A percentile compares a stretch with the other conserved stretches of the same genome.
Evolutionary conservation across 2,888 invertebrate species (phyloP).

Genomic region (Drosophila parthenogenetica): DNA sequence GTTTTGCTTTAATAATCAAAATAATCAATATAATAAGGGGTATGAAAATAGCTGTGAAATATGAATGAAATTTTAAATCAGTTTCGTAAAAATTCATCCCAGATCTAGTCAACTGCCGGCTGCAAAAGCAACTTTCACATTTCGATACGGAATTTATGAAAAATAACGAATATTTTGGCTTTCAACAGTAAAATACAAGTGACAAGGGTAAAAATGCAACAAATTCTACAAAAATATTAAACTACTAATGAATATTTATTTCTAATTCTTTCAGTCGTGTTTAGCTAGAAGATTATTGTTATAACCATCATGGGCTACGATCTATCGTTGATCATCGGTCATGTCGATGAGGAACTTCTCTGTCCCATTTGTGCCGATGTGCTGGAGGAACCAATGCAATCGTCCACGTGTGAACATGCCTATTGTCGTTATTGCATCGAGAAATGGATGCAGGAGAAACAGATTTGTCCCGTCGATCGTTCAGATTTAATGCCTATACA

Average conservation of each 20-base stretch:
- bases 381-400: slow-evolving; percentile 65
- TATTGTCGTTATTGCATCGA: slow-evolving; percentile 62
- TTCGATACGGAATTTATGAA: slow-evolving; percentile 60
- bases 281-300: background rate
- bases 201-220: slow-evolving; percentile 16
- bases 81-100: slow-evolving; percentile 15
- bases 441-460: slow-evolving; percentile 63
- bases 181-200: slow-evolving; percentile 28
- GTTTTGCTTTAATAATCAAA: slow-evolving; percentile 1
- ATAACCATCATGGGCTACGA: slow-evolving; percentile 62
- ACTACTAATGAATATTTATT: no score
- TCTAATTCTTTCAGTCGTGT: background rate
- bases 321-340: slow-evolving; percentile 50
- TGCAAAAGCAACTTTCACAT: slow-evolving; percentile 29
- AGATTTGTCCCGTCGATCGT: slow-evolving; percentile 65
- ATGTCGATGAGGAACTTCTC: slow-evolving; percentile 66
- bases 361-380: slow-evolving; percentile 68
- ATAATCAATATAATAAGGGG: background rate
- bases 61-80: slow-evolving; percentile 1
- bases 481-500: slow-evolving; percentile 39
- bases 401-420: slow-evolving; percentile 60
- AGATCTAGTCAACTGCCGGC: slow-evolving; percentile 36
- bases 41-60: background rate
- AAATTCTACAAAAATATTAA: background rate
- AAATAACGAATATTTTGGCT: slow-evolving; percentile 32